Evolutionary conservation across 2,888 invertebrate genomes (phyloP).

Genomic region (Cylindroiulus punctatus): DNA sequence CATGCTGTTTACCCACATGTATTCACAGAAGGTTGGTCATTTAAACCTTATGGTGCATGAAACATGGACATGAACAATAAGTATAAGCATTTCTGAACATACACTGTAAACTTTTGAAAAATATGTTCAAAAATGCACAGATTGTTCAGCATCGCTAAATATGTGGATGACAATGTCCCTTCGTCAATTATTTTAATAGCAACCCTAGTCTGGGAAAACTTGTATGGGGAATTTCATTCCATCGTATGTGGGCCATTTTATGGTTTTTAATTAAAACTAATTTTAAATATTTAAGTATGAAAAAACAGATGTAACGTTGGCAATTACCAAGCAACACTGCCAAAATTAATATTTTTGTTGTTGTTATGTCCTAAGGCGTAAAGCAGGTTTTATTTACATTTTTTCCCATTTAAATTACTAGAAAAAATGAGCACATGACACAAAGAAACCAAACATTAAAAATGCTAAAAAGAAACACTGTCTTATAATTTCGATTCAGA

Average conservation of each 20-base stretch:
- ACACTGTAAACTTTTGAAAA: too few species aligned
- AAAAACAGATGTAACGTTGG: neutral
- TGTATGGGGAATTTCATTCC: neutral
- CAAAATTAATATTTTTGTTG: neutral
- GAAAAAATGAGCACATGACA: neutral
- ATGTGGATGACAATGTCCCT: too few species aligned
- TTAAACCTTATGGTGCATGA: too few species aligned
- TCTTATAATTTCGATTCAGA: neutral
- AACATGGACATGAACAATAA: too few species aligned
- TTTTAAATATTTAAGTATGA: neutral
- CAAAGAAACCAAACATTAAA: neutral
- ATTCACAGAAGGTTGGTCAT: too few species aligned
- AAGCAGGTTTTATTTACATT: constrained; percentile 27
- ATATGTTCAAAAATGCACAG: neutral
- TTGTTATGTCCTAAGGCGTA: neutral
- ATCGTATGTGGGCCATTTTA: neutral
- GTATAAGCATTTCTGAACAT: too few species aligned
- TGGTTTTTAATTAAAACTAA: neutral
- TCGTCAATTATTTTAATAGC: neutral
- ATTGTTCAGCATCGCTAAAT: neutral
- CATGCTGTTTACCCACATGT: neutral
- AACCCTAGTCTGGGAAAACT: neutral
- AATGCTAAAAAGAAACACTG: neutral
- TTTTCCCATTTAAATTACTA: neutral
- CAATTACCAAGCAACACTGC: neutral